These are phyloP conservation scores for Colossoma macropomum DNA, from an alignment of 2,113 vertebrate species.

Conservation along the genomic window DNA sequence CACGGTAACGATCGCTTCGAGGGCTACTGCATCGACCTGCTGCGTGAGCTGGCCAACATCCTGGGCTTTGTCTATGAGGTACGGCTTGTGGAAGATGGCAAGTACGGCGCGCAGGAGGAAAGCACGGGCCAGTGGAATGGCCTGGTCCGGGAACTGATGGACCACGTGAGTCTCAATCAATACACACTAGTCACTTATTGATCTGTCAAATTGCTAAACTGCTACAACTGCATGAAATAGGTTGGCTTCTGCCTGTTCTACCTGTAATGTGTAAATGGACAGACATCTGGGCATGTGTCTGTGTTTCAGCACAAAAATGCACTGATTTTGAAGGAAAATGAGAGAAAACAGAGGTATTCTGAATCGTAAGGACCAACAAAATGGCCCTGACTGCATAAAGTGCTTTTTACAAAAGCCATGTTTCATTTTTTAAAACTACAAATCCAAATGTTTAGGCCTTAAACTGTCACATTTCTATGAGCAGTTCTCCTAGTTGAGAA, in stretches of 20 bases:
- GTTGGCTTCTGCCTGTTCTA: background rate
- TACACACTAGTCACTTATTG: background rate
- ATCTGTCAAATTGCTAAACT: background rate
- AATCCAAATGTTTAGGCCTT: too few species aligned
- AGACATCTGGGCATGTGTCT: too few species aligned
- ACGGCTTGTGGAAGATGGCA: constrained; percentile 92
- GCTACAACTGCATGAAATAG: background rate
- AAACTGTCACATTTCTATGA: too few species aligned
- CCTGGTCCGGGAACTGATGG: constrained; percentile 95
- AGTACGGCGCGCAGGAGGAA: constrained; percentile 96
- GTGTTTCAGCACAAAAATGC: too few species aligned
- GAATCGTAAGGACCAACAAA: too few species aligned
- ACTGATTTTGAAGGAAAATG: too few species aligned
- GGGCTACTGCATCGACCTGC: constrained; percentile 96
- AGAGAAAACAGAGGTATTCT: too few species aligned
- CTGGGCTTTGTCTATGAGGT: constrained; percentile 96
- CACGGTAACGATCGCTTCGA: constrained; percentile 98
- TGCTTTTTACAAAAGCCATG: too few species aligned
- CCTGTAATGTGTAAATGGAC: background rate
- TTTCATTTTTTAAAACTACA: too few species aligned
- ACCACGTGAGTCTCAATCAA: constrained; percentile 86
- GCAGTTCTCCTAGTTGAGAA: too few species aligned
- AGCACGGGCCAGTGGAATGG: constrained; percentile 96
- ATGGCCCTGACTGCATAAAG: too few species aligned
- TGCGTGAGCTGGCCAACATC: constrained; percentile 91